Base-by-base conservation (phyloP, 2,888 invertebrate species). In the Gastracanthus pulcherrimus region DNA sequence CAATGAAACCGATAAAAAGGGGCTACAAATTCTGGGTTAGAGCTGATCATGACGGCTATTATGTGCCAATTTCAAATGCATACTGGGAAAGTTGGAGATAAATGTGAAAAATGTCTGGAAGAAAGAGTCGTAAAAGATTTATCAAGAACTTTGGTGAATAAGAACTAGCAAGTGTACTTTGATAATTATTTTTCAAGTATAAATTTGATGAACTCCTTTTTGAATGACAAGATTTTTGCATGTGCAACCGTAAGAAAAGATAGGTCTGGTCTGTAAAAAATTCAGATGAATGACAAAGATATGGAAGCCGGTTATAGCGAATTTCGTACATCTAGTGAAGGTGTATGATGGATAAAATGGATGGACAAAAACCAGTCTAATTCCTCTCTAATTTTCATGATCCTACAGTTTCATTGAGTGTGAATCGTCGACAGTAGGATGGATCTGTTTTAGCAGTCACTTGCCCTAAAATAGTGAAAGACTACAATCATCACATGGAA, bases 261-360 rank as follows among this genome's bases (percentile, higher is more conserved):
- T 58, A 81, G 87, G 67, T 86, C 87, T 77, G 72, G 84, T 76
- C 86, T 86, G 83, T 88, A 87, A n/a, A 86, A 86, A 82, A 81
- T 83, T 26, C 79, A 89, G 58, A 80, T 79, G 72, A 58, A 69
- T 55, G 87, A 88, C 62, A 87, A 87, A 85, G 69, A 83, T 23
- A 64, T 89, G 72, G 60, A 71, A 79, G 81, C 51, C 23, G 85
- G 85, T 36, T 83, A 87, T 55, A 85, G 48, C 45, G 87, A 88
- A 82, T 85, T n/a, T n/a, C n/a, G n/a, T n/a, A n/a, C n/a, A n/a
- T n/a, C n/a, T n/a, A n/a, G n/a, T n/a, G n/a, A n/a, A n/a, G n/a
- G n/a, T n/a, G n/a, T n/a, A n/a, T n/a, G n/a, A n/a, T n/a, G n/a
- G 66, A 86, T 87, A 87, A 88, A 87, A 84, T 87, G 88, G 82